Conservation (phyloP, 2,888 invertebrate species). For the Invenusta paracnida region DNA sequence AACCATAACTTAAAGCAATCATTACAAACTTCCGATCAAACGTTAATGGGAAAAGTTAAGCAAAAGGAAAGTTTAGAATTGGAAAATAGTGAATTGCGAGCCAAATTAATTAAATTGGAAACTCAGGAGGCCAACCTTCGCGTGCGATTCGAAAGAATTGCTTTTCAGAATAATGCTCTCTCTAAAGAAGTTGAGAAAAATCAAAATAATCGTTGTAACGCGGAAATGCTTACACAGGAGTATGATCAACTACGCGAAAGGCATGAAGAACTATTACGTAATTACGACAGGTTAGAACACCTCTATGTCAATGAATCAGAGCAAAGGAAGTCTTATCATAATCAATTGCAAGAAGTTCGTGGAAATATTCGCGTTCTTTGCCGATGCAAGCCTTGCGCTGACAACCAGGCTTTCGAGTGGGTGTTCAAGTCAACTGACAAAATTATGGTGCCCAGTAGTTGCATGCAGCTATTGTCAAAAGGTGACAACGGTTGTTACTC, state of each 20-base stretch:
- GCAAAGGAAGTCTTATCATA: conserved; percentile 15
- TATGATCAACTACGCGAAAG: conserved; percentile 32
- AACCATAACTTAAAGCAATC: conserved; percentile 38
- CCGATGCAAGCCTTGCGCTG: not conserved
- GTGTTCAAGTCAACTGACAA: conserved; percentile 16
- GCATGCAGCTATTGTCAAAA: not conserved
- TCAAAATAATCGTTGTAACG: not conserved
- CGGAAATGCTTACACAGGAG: conserved; percentile 14
- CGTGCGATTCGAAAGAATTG: conserved; percentile 7
- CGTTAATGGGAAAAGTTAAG: conserved; percentile 25
- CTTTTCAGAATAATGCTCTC: conserved; percentile 15
- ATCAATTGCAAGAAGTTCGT: conserved; percentile 33
- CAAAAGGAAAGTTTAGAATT: conserved; percentile 27
- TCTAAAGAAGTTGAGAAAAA: not conserved
- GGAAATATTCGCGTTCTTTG: conserved; percentile 37
- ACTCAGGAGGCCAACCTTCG: conserved; percentile 9
- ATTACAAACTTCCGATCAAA: conserved; percentile 1
- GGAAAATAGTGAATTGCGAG: conserved; percentile 18
- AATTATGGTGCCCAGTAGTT: not conserved
- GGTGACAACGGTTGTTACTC: conserved; percentile 29
- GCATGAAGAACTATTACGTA: not conserved
- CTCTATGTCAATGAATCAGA: conserved; percentile 32
- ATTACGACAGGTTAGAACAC: conserved; percentile 7
- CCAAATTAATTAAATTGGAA: conserved; percentile 20
- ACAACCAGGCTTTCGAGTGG: not conserved